Evolutionary conservation across 2,113 vertebrate genomes (phyloP), one percentile per base, ranked within the genome.

Genomic region (Phrynosoma blainvillii): DNA sequence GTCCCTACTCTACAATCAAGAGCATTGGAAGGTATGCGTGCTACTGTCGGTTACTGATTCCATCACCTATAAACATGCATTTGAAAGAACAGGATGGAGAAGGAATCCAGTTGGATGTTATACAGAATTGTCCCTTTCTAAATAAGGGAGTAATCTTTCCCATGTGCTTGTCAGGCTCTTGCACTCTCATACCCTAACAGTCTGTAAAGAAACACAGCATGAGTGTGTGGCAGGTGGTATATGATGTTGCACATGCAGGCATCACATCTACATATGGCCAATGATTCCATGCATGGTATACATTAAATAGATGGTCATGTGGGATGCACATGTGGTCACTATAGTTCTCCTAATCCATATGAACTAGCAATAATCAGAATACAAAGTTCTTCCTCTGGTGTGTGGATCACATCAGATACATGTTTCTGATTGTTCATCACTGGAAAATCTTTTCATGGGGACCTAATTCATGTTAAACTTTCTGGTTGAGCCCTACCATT

Each of bases 101-200:
- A 16, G 27, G 18, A 70, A 23, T 32, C 25, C 25, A 62, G 68
- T 12, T 79, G 21, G 32, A 52, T n/a, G 25, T 71, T 36, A 5
- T 25, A n/a, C n/a, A 79, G 52, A 18, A 3, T 86, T 70, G 42
- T 70, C 42, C 85, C 76, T 65, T 54, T 52, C 40, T 54, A 86
- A 68, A 79, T 25, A 70, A 75, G 84, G 32, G 30, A n/a, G 68
- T 66, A 86, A 68, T 86, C 36, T 86, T 78, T 78, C 36, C 75
- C 59, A 77, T 30, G 54, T 78, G 84, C 59, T 78, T 78, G 74
- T 78, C 74, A 79, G 75, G 65, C 42, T 79, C 16, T 79, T 86
- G 59, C 68, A 68, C 21, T 68, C 30, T 25, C 30, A 70, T 79
- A 70, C 52, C 76, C 40, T 76, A 68, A 79, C 75, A 79, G 59